Evolutionary conservation across 2,888 invertebrate species (phyloP), one percentile per base, ranked within the genome.

Genomic region (Tolmerus cingulatus): DNA sequence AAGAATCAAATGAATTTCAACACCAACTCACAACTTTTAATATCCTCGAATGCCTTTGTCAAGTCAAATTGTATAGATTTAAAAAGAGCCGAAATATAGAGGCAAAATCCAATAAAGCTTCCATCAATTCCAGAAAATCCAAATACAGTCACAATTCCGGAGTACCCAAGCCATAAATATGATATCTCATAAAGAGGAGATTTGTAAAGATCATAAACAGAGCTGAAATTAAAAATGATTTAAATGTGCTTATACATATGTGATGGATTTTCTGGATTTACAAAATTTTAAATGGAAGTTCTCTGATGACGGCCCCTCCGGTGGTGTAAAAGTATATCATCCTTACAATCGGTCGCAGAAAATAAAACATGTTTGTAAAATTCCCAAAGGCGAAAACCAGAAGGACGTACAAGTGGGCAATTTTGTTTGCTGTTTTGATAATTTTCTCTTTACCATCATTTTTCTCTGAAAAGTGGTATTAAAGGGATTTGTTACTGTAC

Each of bases 81-180:
- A 30, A 87, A 88, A 12, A 87, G 77, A 0, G 84, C 81, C 16
- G 86, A 55, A 14, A 88, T 19, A 40, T 88, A 88, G 14, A 86
- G 82, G 40, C 88, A 87, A 66, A 87, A 86, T 37, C 86, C 86
- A 79, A 88, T 87, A 37, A 87, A 87, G 23, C 86, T 76, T 9
- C 88, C 87, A 78, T 88, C 88, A n/a, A 88, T 84, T 2, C 87
- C 87, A n/a, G 84, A 77, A 84, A 88, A 88, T 76, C 86, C 88
- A 51, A 87, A 87, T 30, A 77, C 81, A 16, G 88, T 88, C 14
- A 88, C 57, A 8, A 88, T 16, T 30, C 88, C 88, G 0, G 87
- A 87, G 76, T 88, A 88, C 23, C 82, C 77, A 7, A 86, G 43
- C 7, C 86, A 51, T 8, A 51, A 40, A 37, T 86, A 88, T 1